phyloP scores from a whole-genome alignment of 2,888 invertebrate species.

The Ellobium chinense region DNA sequence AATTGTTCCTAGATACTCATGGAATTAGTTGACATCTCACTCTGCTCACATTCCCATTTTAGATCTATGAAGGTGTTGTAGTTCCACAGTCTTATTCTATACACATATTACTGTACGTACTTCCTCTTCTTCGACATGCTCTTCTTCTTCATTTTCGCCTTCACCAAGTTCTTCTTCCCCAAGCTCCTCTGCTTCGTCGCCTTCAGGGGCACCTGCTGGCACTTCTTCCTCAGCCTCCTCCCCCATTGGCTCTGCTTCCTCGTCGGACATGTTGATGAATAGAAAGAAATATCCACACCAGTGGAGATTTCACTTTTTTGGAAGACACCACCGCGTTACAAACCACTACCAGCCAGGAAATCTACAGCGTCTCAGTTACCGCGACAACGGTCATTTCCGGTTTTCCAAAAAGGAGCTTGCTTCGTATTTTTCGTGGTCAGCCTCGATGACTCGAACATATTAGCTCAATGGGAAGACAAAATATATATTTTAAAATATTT shows the following conservation, averaged over 20 bases:
- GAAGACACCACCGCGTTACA: not conserved
- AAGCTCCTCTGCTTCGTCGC: slow-evolving; percentile 57
- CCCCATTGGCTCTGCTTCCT: slow-evolving; percentile 53
- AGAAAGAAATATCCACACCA: too few species aligned
- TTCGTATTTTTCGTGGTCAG: not conserved
- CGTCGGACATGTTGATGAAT: slow-evolving; percentile 64
- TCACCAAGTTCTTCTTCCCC: slow-evolving; percentile 59
- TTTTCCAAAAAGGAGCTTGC: not conserved
- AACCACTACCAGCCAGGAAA: not conserved
- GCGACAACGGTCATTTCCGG: slow-evolving; percentile 41
- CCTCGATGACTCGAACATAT: not conserved
- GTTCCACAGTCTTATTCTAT: too few species aligned
- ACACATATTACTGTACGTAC: too few species aligned
- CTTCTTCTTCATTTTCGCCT: slow-evolving; percentile 54
- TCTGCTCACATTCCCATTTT: too few species aligned
- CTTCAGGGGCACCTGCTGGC: slow-evolving; percentile 59
- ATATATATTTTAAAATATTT: too few species aligned
- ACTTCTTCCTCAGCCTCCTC: slow-evolving; percentile 54
- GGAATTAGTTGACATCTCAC: too few species aligned
- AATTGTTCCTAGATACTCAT: too few species aligned
- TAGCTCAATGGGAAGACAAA: too few species aligned
- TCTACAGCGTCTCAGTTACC: slow-evolving; percentile 33
- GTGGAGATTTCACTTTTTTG: too few species aligned
- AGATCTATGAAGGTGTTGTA: too few species aligned
- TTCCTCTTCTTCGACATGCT: slow-evolving; percentile 52